Conservation (phyloP, 2,113 vertebrate genomes). For the Urocolius indicus region DNA sequence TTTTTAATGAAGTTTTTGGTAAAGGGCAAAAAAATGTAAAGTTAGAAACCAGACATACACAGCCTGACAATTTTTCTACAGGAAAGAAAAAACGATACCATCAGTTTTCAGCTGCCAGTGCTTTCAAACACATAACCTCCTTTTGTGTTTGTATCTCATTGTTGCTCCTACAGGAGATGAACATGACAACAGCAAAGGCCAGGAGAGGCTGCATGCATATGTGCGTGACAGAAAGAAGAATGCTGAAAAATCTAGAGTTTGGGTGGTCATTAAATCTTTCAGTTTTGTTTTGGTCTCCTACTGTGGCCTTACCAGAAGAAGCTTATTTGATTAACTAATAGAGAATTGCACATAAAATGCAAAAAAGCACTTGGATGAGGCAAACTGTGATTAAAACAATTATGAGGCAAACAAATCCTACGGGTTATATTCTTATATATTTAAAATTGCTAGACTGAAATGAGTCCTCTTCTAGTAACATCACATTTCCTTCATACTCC, state of each 20-base stretch:
- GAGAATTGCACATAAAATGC: background rate
- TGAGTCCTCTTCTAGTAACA: constrained; percentile 13
- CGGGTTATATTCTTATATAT: background rate
- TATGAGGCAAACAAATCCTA: constrained; percentile 13
- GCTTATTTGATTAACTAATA: background rate
- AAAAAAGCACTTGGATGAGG: background rate
- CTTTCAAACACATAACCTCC: background rate
- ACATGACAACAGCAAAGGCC: background rate
- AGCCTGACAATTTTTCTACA: background rate
- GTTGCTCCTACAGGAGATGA: background rate
- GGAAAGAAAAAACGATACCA: background rate
- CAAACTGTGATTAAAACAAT: constrained; percentile 17
- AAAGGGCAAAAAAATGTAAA: background rate
- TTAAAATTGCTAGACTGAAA: constrained; percentile 28
- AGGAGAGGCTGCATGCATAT: background rate
- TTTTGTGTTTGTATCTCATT: background rate
- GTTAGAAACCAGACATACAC: background rate
- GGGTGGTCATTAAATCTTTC: background rate
- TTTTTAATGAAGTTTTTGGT: background rate
- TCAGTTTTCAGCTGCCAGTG: background rate
- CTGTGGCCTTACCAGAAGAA: background rate
- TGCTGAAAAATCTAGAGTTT: background rate
- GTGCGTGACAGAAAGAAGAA: background rate
- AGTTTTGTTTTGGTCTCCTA: background rate
- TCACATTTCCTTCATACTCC: background rate